These are phyloP conservation scores for Gastracanthus pulcherrimus DNA, from an alignment of 2,888 invertebrate genomes.

Conservation along the genomic window DNA sequence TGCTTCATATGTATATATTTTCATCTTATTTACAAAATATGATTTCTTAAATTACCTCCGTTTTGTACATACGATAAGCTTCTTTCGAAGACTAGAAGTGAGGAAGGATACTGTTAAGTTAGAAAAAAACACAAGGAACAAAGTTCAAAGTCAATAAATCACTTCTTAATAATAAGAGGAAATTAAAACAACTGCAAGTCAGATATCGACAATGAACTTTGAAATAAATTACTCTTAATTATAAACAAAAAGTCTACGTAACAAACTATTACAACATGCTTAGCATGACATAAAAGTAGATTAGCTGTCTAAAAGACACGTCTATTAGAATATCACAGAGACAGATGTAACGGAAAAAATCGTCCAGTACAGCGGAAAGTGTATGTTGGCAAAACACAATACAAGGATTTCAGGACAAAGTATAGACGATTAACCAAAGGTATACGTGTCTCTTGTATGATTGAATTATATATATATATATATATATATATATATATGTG, in stretches of 20 bases:
- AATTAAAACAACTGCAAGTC: not conserved
- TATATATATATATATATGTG: constrained; percentile 36
- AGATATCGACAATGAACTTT: constrained; percentile 23
- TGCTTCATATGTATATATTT: not conserved
- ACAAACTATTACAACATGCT: constrained; percentile 44
- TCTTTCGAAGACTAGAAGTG: constrained; percentile 39
- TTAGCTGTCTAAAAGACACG: constrained; percentile 60
- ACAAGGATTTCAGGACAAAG: constrained; percentile 31
- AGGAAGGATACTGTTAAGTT: constrained; percentile 17
- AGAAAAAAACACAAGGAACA: not conserved
- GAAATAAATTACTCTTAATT: constrained; percentile 11
- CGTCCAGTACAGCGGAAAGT: constrained; percentile 60
- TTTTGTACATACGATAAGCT: constrained; percentile 30
- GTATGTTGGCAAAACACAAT: constrained; percentile 34
- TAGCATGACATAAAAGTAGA: constrained; percentile 40
- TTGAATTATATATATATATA: constrained; percentile 34
- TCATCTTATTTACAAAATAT: constrained; percentile 34
- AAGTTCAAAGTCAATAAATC: constrained; percentile 18
- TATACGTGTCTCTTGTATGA: constrained; percentile 35
- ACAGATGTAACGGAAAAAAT: constrained; percentile 76
- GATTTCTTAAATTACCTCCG: constrained; percentile 22
- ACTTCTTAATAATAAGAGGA: not conserved
- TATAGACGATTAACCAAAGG: not conserved
- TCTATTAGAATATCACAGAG: constrained; percentile 73
- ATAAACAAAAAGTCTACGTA: constrained; percentile 34